Evolutionary conservation across 2,113 vertebrate species (phyloP), one percentile per base, ranked within the genome.

Genomic region (Malaclemys terrapin): DNA sequence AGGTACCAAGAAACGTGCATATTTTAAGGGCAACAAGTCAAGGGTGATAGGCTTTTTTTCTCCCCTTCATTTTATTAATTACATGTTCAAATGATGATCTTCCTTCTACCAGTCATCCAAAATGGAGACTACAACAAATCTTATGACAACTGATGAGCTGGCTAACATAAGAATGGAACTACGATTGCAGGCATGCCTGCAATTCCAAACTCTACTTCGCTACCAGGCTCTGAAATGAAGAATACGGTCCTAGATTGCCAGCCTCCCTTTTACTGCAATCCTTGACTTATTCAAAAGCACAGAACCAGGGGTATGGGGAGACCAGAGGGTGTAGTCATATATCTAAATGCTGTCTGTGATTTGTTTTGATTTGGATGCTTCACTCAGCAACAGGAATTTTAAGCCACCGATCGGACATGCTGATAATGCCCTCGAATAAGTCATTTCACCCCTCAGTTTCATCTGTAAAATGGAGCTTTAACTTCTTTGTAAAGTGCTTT

Each of bases 171-270:
- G 69, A 8, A 1, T 2, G 10, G 3, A 52, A 5, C 52, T 62
- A 22, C 3, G 2, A 76, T 6, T 25, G n/a, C 11, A 1, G 31
- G 19, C 31, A 31, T 0, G 1, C 0, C n/a, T 42, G 38, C n/a
- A 42, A 22, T 25, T 4, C 24, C 22, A 12, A 22, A 24, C 42
- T 12, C 11, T 76, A 22, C 22, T 45, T 76, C 38, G 13, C 22
- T 24, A 45, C 22, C 22, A 76, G 38, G 38, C 20, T 45, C 72
- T 25, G 72, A 76, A 45, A 76, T 42, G 9, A 35, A 65, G 2
- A 4, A 45, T 38, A 13, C 19, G 87, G 65, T 22, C 89, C n/a
- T 10, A 80, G 42, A 17, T 10, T 42, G 22, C 45, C 47, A 0
- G 8, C 59, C 0, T 53, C 88, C 82, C 31, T 93, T 31, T 27